phyloP scores from a whole-genome alignment of 2,888 invertebrate species.

The Heliothis peltigera region DNA sequence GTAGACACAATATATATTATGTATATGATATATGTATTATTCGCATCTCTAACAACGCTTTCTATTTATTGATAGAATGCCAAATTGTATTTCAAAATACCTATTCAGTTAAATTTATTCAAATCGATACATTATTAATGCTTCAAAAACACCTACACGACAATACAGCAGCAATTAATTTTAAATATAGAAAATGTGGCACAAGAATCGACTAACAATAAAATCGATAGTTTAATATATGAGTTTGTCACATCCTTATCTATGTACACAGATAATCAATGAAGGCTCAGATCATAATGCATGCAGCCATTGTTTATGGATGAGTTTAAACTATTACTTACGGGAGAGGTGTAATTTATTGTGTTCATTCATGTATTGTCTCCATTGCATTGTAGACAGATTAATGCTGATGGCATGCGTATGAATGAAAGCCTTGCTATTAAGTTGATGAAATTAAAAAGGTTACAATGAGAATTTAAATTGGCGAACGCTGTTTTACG shows the following conservation, averaged over 20 bases:
- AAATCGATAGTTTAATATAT: conserved; percentile 73
- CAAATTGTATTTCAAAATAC: conserved; percentile 41
- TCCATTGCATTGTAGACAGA: conserved; percentile 61
- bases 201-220: conserved; percentile 54
- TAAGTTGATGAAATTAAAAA: conserved; percentile 28
- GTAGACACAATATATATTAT: neutral
- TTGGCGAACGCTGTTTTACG: neutral
- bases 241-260: conserved; percentile 70
- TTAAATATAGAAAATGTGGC: conserved; percentile 52
- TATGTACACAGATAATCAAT: conserved; percentile 63
- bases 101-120: conserved; percentile 37
- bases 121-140: conserved; percentile 48
- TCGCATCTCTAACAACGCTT: conserved; percentile 27
- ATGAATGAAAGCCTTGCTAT: conserved; percentile 44
- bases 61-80: conserved; percentile 41
- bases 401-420: conserved; percentile 45
- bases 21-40: conserved; percentile 6
- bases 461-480: neutral
- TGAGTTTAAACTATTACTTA: conserved; percentile 68
- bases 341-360: conserved; percentile 64
- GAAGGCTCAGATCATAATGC: conserved; percentile 69
- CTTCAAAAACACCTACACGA: conserved; percentile 41
- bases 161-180: conserved; percentile 50
- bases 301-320: conserved; percentile 64
- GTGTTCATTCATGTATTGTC: conserved; percentile 60